These are phyloP conservation scores for Drosophila robusta DNA, from an alignment of 2,888 invertebrate genomes.

Conservation along the genomic window DNA sequence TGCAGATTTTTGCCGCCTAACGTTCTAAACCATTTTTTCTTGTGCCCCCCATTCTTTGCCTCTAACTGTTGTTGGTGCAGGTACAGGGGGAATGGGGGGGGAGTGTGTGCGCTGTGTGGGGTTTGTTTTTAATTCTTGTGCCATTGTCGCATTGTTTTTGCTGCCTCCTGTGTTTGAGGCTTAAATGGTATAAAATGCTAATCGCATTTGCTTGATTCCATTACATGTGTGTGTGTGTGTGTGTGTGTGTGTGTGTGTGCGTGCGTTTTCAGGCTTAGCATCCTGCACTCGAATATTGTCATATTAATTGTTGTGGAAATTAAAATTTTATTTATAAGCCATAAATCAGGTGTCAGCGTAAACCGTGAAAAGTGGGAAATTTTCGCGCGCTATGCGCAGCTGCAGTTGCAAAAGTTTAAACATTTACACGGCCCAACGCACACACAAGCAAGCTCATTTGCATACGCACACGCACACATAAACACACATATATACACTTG, in stretches of 20 bases:
- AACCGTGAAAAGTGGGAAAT: slow-evolving; percentile 33
- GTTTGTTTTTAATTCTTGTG: slow-evolving; percentile 14
- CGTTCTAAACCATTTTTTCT: slow-evolving; percentile 28
- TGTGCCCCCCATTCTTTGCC: slow-evolving; percentile 4
- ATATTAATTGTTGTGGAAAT: slow-evolving; percentile 66
- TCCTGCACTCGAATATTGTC: slow-evolving; percentile 35
- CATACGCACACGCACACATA: slow-evolving; percentile 40
- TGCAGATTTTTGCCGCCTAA: slow-evolving; percentile 59
- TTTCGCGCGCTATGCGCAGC: slow-evolving; percentile 27
- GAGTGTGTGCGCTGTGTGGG: neutral
- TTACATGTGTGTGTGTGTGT: slow-evolving; percentile 28
- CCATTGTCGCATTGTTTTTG: slow-evolving; percentile 46
- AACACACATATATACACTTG: neutral
- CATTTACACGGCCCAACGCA: slow-evolving; percentile 49
- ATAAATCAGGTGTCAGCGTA: slow-evolving; percentile 60
- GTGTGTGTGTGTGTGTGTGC: slow-evolving; percentile 8
- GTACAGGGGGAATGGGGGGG: neutral
- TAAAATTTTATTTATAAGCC: slow-evolving; percentile 63
- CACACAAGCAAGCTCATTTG: slow-evolving; percentile 55
- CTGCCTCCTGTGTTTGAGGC: slow-evolving; percentile 43
- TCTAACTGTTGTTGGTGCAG: slow-evolving; percentile 19
- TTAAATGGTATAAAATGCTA: slow-evolving; percentile 75
- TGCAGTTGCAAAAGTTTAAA: slow-evolving; percentile 42
- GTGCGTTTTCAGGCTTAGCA: slow-evolving; percentile 21
- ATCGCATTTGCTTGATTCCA: slow-evolving; percentile 68